A percentile compares a stretch with the other conserved stretches of the same genome.
These are phyloP conservation scores for Galendromus occidentalis DNA, from an alignment of 1,140 invertebrate genomes.

Conservation along the genomic window DNA sequence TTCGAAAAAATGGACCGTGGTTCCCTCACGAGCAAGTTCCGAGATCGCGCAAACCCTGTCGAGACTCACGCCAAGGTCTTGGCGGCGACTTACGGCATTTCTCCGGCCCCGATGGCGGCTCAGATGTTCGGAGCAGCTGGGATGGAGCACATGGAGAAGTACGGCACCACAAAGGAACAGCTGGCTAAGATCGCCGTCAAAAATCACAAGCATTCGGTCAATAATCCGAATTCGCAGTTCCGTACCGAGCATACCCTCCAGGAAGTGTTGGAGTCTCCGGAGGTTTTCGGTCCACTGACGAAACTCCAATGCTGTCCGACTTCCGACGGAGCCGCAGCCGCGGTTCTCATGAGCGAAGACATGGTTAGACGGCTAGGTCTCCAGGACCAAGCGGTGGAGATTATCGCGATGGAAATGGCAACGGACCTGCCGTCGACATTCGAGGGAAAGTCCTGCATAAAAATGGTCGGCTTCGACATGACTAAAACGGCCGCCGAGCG, in stretches of 20 bases:
- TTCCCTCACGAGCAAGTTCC: conserved; percentile 55
- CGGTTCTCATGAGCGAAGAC: conserved; percentile 66
- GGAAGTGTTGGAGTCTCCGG: conserved; percentile 62
- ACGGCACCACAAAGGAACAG: conserved; percentile 74
- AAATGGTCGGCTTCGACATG: conserved; percentile 88
- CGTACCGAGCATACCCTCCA: conserved; percentile 68
- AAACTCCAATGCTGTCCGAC: conserved; percentile 93
- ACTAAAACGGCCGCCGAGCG: conserved; percentile 58
- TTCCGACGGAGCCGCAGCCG: conserved; percentile 82
- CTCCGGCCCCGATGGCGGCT: conserved; percentile 59
- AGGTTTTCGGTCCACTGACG: conserved; percentile 68
- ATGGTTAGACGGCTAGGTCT: conserved; percentile 65
- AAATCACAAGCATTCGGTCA: conserved; percentile 86
- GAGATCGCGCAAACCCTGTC: conserved; percentile 76
- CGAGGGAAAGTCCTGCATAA: conserved; percentile 59
- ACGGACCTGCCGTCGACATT: conserved; percentile 76
- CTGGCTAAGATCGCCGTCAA: conserved; percentile 94
- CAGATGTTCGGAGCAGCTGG: conserved; percentile 94
- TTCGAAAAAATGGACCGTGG: conserved; percentile 97
- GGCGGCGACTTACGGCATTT: conserved; percentile 54
- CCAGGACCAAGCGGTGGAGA: conserved; percentile 66
- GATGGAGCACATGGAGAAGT: conserved; percentile 88
- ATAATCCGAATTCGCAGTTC: conserved; percentile 90
- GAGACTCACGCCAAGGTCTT: conserved; percentile 76
- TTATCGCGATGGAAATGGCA: conserved; percentile 84